These are phyloP conservation scores for Drosophila bunnanda DNA, from an alignment of 2,888 invertebrate genomes.

Conservation along the genomic window DNA sequence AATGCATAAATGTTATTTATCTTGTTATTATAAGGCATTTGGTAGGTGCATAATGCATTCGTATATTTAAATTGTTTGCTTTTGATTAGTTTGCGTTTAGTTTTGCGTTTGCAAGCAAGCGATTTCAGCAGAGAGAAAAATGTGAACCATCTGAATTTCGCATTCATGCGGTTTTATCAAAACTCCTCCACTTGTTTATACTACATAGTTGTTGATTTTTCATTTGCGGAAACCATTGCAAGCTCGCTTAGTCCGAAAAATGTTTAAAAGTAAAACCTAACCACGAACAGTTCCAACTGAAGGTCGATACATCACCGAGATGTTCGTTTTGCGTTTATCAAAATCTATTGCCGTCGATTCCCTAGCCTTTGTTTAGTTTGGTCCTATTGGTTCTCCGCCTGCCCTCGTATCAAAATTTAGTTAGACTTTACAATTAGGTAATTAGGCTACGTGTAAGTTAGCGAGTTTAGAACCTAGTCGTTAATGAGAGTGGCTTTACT, in stretches of 20 bases:
- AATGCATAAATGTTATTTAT: background rate
- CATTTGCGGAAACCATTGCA: conserved; percentile 80
- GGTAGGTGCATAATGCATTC: conserved; percentile 2
- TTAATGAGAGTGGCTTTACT: conserved; percentile 33
- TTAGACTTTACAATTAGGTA: conserved; percentile 61
- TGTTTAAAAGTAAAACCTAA: conserved; percentile 30
- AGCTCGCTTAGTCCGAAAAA: conserved; percentile 74
- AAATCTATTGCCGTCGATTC: conserved; percentile 57
- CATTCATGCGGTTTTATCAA: conserved; percentile 46
- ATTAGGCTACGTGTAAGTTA: conserved; percentile 49
- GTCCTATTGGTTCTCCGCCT: conserved; percentile 71
- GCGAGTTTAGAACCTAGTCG: conserved; percentile 56
- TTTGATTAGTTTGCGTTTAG: conserved; percentile 53
- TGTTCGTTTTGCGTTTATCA: conserved; percentile 46
- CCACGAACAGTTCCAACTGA: conserved; percentile 29
- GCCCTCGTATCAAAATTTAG: conserved; percentile 53
- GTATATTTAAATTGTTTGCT: conserved; percentile 14
- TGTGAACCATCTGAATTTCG: conserved; percentile 21
- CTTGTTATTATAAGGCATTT: background rate
- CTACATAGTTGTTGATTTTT: conserved; percentile 42
- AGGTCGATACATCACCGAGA: conserved; percentile 8
- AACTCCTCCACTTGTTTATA: conserved; percentile 51
- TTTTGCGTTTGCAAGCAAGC: conserved; percentile 56
- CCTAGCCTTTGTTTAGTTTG: conserved; percentile 61
- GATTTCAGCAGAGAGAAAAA: conserved; percentile 58